Evolutionary conservation across 2,888 invertebrate genomes (phyloP).

Genomic region (Phrixothrix hirtus): DNA sequence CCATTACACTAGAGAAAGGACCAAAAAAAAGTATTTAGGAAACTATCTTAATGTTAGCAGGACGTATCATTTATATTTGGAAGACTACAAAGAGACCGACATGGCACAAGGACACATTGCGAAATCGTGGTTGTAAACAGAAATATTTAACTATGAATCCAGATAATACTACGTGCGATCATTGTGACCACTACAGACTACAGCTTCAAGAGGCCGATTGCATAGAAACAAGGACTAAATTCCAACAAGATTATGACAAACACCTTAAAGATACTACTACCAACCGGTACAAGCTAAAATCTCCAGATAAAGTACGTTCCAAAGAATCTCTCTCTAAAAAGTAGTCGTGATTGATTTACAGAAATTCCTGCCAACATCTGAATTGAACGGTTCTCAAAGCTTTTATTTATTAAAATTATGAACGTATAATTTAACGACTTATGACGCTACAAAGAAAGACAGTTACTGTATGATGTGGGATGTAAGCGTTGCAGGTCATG

Average conservation of each 20-base stretch:
- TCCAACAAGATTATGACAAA: constrained; percentile 1
- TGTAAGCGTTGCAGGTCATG: too few species aligned
- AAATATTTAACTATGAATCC: background rate
- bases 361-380: too few species aligned
- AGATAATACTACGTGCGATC: background rate
- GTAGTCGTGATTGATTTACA: too few species aligned
- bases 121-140: background rate
- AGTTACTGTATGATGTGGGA: too few species aligned
- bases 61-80: constrained; percentile 2
- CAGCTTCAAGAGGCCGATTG: background rate
- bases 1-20: constrained; percentile 8
- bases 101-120: background rate
- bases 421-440: constrained; percentile 1
- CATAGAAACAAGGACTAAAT: background rate
- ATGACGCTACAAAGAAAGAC: too few species aligned
- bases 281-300: background rate
- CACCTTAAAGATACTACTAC: too few species aligned
- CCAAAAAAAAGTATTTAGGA: constrained; percentile 13
- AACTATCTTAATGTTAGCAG: constrained; percentile 1
- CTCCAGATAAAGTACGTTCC: background rate
- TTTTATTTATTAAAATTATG: background rate
- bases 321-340: too few species aligned
- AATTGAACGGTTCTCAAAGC: too few species aligned
- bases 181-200: background rate
- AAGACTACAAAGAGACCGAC: background rate